Evolutionary conservation across 2,888 invertebrate species (phyloP), one percentile per base, ranked within the genome.

Genomic region (Drosophila colorata): DNA sequence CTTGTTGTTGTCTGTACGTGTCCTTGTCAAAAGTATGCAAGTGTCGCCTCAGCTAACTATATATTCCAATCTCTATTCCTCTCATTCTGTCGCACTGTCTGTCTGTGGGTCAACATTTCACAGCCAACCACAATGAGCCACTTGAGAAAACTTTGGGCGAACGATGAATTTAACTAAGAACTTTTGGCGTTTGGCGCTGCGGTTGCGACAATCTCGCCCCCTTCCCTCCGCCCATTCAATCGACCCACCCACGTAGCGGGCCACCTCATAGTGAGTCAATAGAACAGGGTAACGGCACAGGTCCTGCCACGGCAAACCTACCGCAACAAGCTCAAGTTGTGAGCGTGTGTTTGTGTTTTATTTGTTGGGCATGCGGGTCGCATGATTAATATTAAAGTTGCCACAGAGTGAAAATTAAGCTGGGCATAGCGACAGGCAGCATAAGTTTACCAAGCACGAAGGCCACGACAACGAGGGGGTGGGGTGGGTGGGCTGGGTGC

Each of bases 351-450:
- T 60, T 71, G 55, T 66, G 69, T 58, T 73, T 65, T 70, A 47
- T 64, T 53, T 71, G 78, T 44, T 59, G 66, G 70, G 63, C 70
- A 85, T 84, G 69, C 87, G 82, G 85, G 84, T 82, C 78, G 78
- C 64, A 80, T 87, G 84, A 85, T 85, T 87, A 87, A 85, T 82
- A 85, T 85, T 87, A 82, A 82, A 85, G 85, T 81, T 85, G 69
- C 71, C 69, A 69, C 72, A 66, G 72, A 78, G 78, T 81, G 85
- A 76, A 82, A 85, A 87, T 78, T 74, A 85, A 82, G 80, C 87
- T 66, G 66, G 78, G 73, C 60, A 51, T 41, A 44, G 25, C 60
- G 79, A 56, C 70, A 65, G 66, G 61, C 82, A 78, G 64, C 84
- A 84, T 87, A 84, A 82, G 84, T 85, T 85, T 73, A 20, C 41